A percentile compares a stretch with the other conserved stretches of the same genome.
These are phyloP conservation scores for Gorilla gorilla DNA, from an alignment of 2,113 vertebrate species.

Conservation along the genomic window DNA sequence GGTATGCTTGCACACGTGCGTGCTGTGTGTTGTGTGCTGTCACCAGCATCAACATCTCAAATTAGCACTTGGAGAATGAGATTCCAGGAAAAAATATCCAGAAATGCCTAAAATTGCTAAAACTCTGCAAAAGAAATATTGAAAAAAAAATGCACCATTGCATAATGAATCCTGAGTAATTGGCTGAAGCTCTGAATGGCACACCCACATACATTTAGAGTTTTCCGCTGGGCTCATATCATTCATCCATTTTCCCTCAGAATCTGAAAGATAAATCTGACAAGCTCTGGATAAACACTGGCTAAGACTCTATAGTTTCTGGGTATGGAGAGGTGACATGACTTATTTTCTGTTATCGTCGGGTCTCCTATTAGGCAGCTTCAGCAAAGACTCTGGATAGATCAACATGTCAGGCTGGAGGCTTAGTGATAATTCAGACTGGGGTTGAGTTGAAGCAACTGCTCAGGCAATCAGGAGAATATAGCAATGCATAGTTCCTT, in stretches of 20 bases:
- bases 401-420: conserved; percentile 50
- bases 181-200: neutral
- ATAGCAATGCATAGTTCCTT: neutral
- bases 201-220: neutral
- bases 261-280: conserved; percentile 59
- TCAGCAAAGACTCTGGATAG: conserved; percentile 38
- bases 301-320: neutral
- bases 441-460: neutral
- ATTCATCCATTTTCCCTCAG: neutral
- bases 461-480: neutral
- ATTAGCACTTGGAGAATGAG: neutral
- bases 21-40: too few species aligned
- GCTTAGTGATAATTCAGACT: conserved; percentile 49
- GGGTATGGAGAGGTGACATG: conserved; percentile 28
- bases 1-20: neutral
- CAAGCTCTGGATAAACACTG: conserved; percentile 39
- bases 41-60: neutral
- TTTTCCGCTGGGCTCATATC: neutral
- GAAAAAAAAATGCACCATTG: neutral
- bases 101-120: neutral
- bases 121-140: conserved; percentile 4
- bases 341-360: conserved; percentile 36
- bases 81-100: neutral
- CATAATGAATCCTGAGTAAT: neutral
- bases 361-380: conserved; percentile 18